phyloP scores from a whole-genome alignment of 2,888 invertebrate genomes.

The Ecdyonurus torrentis region DNA sequence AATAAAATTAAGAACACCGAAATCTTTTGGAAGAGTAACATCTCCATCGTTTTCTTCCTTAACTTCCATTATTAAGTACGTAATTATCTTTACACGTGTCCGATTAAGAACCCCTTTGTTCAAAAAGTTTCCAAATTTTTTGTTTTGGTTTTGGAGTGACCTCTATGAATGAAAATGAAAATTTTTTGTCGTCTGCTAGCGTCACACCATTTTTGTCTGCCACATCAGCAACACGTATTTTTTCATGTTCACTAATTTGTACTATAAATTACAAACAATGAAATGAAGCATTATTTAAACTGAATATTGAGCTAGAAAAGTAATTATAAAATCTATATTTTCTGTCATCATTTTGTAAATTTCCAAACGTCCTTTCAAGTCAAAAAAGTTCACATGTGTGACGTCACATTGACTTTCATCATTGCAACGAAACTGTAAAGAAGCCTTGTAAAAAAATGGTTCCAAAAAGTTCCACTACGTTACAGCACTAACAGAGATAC shows the following conservation, averaged over 20 bases:
- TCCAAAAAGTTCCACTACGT: too few species aligned
- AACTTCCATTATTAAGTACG: conserved; percentile 28
- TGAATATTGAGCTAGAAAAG: neutral
- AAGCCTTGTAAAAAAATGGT: neutral
- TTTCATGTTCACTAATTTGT: neutral
- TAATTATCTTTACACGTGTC: too few species aligned
- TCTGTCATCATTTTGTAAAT: neutral
- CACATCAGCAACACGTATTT: neutral
- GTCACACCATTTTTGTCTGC: neutral
- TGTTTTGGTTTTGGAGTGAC: neutral
- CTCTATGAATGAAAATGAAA: neutral
- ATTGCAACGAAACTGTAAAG: neutral
- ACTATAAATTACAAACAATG: neutral
- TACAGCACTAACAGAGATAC: too few species aligned
- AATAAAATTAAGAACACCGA: conserved; percentile 44
- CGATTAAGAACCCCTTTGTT: too few species aligned
- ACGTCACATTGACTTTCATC: neutral
- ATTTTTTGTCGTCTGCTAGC: neutral
- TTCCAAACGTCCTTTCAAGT: neutral
- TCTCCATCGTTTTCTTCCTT: conserved; percentile 32
- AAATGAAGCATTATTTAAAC: neutral
- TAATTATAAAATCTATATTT: neutral
- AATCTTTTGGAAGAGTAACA: conserved; percentile 36
- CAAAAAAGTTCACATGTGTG: neutral
- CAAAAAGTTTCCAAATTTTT: neutral